Base-by-base conservation (phyloP, 2,888 invertebrate genomes). In the Drosophila multiciliata region DNA sequence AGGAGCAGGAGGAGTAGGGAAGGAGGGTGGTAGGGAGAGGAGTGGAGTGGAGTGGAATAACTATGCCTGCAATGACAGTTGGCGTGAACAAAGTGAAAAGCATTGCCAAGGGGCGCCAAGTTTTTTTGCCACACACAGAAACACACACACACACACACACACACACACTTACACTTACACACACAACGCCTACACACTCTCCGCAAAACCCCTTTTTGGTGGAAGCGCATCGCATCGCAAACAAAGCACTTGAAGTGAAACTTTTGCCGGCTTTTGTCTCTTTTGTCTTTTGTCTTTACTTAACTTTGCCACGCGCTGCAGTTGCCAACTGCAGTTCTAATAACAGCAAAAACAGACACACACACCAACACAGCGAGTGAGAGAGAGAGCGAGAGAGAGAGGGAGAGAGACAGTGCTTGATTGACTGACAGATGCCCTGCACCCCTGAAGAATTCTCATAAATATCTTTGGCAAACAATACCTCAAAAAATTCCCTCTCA, bases 21-120 rank as follows among this genome's bases (percentile, higher is more conserved):
- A 11, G n/a, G n/a, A 6, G 20, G 7, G 2, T 23, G 23, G 23
- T 23, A 23, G 2, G 23, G 42, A 12, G 7, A 15, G 5, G n/a
- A 15, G 33, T 0, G n/a, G 4, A 1, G 20, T 5, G n/a, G 29
- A 7, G 26, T 17, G 20, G 17, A 35, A 42, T 38, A 11, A 57
- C 79, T 38, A 26, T 32, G 54, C 36, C 73, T 73, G 83, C 84
- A 83, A 71, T 86, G 84, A 87, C 87, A 85, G 89, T 86, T 76
- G 81, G 87, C 87, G 87, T 68, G 76, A 89, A 87, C 84, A 85
- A 89, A 85, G 84, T 85, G 87, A 85, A 85, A 89, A 89, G 84
- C 83, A 85, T 88, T 84, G 89, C 84, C 86, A 66, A 75, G 83
- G 89, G 88, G 80, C 71, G 61, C 49, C 70, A 86, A 83, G 73